Evolutionary conservation across 2,797 vertebrate species (phyloP).

Genomic region (Falco columbarius): DNA sequence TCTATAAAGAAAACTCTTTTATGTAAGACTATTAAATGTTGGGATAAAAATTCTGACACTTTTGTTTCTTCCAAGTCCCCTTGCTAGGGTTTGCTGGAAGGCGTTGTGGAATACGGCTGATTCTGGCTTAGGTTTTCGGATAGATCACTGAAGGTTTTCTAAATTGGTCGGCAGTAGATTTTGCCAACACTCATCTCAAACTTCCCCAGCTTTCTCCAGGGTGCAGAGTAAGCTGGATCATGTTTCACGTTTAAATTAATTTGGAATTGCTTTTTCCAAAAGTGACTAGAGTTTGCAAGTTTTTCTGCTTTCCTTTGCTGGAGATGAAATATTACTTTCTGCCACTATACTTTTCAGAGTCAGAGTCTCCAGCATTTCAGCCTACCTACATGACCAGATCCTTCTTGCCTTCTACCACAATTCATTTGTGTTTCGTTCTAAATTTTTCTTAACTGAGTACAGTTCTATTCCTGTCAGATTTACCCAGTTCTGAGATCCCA

Average conservation of each 20-base stretch:
- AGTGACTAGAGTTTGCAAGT: conserved; percentile 1
- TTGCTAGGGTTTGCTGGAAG: background rate
- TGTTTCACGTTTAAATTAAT: conserved; percentile 55
- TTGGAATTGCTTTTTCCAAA: conserved; percentile 44
- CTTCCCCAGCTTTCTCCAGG: conserved; percentile 34
- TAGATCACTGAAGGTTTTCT: conserved; percentile 39
- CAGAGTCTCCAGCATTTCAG: background rate
- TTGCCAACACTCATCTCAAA: conserved; percentile 46
- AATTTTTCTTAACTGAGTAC: conserved; percentile 45
- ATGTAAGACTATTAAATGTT: background rate
- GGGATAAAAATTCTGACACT: background rate
- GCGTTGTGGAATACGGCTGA: background rate
- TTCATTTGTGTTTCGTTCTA: conserved; percentile 30
- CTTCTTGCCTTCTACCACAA: conserved; percentile 37
- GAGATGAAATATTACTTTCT: conserved; percentile 1
- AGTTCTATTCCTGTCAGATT: conserved; percentile 61
- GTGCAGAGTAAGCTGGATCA: conserved; percentile 27
- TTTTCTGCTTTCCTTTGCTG: conserved; percentile 11
- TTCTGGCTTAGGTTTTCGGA: background rate
- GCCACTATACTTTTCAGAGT: background rate
- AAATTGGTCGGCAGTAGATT: conserved; percentile 14
- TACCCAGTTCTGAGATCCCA: conserved; percentile 49
- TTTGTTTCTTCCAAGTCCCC: background rate
- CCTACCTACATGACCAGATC: background rate
- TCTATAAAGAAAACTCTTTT: background rate